Evolutionary conservation across 2,888 invertebrate species (phyloP).

Genomic region (Eupithecia inturbata): DNA sequence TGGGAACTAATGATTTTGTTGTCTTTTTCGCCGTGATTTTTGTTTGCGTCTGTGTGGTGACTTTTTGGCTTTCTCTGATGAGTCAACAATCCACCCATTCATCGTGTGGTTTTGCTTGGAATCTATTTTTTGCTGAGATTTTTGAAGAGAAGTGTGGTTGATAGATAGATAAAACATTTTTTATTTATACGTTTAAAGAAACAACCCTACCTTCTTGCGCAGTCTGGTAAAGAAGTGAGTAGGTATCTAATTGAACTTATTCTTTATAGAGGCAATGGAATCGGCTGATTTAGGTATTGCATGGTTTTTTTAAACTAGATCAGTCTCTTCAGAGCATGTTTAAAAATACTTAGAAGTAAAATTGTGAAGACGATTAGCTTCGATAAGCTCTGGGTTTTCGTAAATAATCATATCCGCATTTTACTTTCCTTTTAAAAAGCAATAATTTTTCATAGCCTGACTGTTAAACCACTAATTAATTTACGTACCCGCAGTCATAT

Average conservation of each 20-base stretch:
- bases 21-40: conserved; percentile 50
- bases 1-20: conserved; percentile 64
- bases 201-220: too few species aligned
- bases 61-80: conserved; percentile 40
- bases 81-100: conserved; percentile 33
- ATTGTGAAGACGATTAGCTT: too few species aligned
- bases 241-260: too few species aligned
- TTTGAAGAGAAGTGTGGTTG: not conserved
- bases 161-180: too few species aligned
- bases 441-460: not conserved
- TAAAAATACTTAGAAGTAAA: too few species aligned
- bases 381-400: too few species aligned
- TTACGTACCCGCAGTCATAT: not conserved
- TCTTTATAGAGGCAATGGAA: not conserved
- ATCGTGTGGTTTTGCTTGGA: conserved; percentile 30
- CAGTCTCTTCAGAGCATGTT: too few species aligned
- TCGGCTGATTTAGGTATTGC: too few species aligned
- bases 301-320: too few species aligned
- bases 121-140: not conserved
- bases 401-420: too few species aligned
- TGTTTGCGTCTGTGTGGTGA: conserved; percentile 36
- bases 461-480: not conserved
- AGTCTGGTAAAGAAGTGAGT: too few species aligned
- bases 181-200: too few species aligned
- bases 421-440: not conserved